Conservation (phyloP, 1,140 invertebrate genomes). For the Cephus cinctus region DNA sequence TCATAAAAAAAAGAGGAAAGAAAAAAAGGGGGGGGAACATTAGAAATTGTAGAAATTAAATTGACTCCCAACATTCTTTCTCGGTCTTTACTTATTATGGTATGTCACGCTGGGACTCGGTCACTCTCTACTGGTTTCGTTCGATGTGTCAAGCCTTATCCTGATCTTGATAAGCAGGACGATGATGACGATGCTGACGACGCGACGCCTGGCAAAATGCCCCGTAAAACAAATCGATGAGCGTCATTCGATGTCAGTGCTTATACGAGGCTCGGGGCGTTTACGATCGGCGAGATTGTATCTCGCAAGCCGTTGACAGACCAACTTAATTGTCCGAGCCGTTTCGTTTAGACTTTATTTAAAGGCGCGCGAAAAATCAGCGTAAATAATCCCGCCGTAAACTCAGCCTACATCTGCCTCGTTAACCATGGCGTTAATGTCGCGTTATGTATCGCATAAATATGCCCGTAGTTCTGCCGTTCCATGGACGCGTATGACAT, state of each 20-base stretch:
- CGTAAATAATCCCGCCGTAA: slow-evolving; percentile 15
- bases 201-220: slow-evolving; percentile 9
- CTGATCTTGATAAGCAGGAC: no score
- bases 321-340: slow-evolving; percentile 14
- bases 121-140: no score
- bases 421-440: slow-evolving; percentile 15
- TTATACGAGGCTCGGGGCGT: slow-evolving; percentile 3
- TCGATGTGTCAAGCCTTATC: no score
- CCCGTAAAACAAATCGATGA: slow-evolving; percentile 19
- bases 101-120: no score
- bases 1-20: no score
- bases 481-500: no score
- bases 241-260: neutral
- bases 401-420: neutral
- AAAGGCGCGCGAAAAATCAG: slow-evolving; percentile 12
- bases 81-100: no score
- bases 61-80: no score
- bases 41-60: no score
- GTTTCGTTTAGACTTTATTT: slow-evolving; percentile 15
- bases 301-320: slow-evolving; percentile 10
- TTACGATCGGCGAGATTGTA: neutral
- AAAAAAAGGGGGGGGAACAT: no score
- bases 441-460: slow-evolving; percentile 2
- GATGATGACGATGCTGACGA: neutral
- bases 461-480: neutral